Base-by-base conservation (phyloP, 2,888 invertebrate genomes). In the Caenorhabditis panamensis region DNA sequence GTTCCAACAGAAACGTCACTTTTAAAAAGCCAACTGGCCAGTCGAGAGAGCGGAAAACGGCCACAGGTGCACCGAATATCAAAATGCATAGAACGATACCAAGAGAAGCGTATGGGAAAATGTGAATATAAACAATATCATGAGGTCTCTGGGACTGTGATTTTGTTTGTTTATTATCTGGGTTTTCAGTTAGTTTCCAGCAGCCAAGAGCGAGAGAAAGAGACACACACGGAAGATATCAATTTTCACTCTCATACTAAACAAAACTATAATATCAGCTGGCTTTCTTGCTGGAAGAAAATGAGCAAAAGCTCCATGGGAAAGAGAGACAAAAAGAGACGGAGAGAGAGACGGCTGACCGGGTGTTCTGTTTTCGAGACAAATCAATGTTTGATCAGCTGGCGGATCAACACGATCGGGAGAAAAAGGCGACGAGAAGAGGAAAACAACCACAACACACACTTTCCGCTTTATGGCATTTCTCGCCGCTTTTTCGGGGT, bases 371-470 rank as follows among this genome's bases (percentile, higher is more conserved):
- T 66, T 75, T 66, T 75, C 61, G 75, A 66, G 61, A 64, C 59
- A 61, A 61, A 75, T 75, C 75, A 75, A 66, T 75, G 75, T 75
- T 75, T 75, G 75, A 75, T 66, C 75, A 75, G 75, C 75, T 75
- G 75, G 75, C 66, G 66, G 75, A 75, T 75, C 75, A 64, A 66
- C 75, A 66, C 64, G 59, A 69, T 68, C 31, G 58, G 54, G 64
- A 44, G 56, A 24, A 51, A 9, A 18, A 31, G 31, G 54, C 28
- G 1, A 13, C 11, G 18, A 62, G 47, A n/a, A 47, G 13, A 36
- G n/a, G 51, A 53, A 36, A 61, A 56, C 47, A 47, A 64, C 58
- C 66, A 75, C 59, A 73, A 73, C 64, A 72, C 53, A 44, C 54
- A 56, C 9, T 59, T 51, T 24, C 53, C 31, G 31, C 9, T 20